Base-by-base conservation (phyloP, 2,113 vertebrate genomes). In the Thomomys bottae region DNA sequence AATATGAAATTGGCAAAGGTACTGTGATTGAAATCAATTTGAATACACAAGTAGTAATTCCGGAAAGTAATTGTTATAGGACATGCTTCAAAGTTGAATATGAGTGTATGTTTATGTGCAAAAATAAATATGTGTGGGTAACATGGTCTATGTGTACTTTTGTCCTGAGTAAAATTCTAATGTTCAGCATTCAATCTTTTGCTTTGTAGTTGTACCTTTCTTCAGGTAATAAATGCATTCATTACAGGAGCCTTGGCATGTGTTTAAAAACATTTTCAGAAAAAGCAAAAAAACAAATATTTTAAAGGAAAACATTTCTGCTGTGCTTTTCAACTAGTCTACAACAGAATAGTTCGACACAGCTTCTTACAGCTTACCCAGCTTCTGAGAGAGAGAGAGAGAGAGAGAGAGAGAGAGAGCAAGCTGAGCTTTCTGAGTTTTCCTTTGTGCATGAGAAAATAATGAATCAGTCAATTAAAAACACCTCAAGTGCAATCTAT, bases 231-330 rank as follows among this genome's bases (percentile, higher is more conserved):
- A 91, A 93, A 89, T 28, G 73, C 63, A 84, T 80, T 92, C 67
- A 82, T 28, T 26, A 63, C 87, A 78, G 72, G n/a, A 20, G 11
- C 0, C 57, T 89, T 95, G 26, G 30, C 61, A 86, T 89, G 57
- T 91, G 85, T 89, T 96, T 94, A 93, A 93, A 89, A 92, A 26
- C 63, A 68, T 94, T 96, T 83, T 92, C 88, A 90, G 64, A 49
- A 86, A 93, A 96, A 86, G 42, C 54, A 79, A 84, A 96, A 96
- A 96, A 92, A 81, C 78, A 95, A 93, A 66, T 92, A 93, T 93
- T 96, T 90, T 92, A 89, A 96, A 96, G 94, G 61, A 63, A 96
- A 96, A 93, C 10, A 76, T 66, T 91, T 96, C 57, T 18, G 81
- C 73, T 95, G 84, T 94, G 84, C 81, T 95, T 96, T 96, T 96